Percentiles rank a stretch among this genome's conserved stretches.
These are phyloP conservation scores for Pelosia muscerda DNA, from an alignment of 2,888 invertebrate genomes.

Conservation along the genomic window DNA sequence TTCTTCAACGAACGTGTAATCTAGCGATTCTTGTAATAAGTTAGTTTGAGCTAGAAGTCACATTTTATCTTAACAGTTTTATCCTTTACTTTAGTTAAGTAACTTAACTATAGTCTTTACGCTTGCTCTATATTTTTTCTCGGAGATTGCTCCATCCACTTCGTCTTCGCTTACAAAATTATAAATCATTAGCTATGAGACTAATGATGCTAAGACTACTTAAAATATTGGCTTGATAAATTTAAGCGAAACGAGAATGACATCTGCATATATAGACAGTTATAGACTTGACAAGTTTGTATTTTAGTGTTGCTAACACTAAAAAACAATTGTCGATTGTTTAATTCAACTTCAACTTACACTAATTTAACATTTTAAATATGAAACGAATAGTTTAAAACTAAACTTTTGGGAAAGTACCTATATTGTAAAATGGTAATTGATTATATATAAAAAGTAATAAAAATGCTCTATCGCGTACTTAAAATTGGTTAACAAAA, in stretches of 20 bases:
- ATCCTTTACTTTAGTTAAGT: conserved; percentile 3
- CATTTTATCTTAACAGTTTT: conserved; percentile 22
- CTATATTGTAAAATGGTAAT: not conserved
- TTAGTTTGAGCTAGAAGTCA: conserved; percentile 39
- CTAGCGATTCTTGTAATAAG: conserved; percentile 19
- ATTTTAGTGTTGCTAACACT: not conserved
- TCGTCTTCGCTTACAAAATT: conserved; percentile 5
- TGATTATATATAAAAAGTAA: not conserved
- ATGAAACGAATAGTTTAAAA: too few species aligned
- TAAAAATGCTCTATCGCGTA: not conserved
- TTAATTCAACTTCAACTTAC: not conserved
- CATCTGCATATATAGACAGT: not conserved
- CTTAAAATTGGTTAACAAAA: not conserved
- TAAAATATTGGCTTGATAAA: not conserved
- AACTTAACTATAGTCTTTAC: conserved; percentile 8
- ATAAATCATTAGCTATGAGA: not conserved
- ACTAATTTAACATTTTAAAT: too few species aligned
- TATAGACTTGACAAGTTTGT: not conserved
- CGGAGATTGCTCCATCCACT: not conserved
- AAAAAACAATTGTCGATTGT: not conserved
- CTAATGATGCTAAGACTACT: not conserved
- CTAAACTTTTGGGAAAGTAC: too few species aligned
- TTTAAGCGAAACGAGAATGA: not conserved
- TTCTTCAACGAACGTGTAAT: not conserved
- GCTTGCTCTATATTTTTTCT: conserved; percentile 19